phyloP scores from a whole-genome alignment of 2,888 invertebrate species.

The Phortica okadai region DNA sequence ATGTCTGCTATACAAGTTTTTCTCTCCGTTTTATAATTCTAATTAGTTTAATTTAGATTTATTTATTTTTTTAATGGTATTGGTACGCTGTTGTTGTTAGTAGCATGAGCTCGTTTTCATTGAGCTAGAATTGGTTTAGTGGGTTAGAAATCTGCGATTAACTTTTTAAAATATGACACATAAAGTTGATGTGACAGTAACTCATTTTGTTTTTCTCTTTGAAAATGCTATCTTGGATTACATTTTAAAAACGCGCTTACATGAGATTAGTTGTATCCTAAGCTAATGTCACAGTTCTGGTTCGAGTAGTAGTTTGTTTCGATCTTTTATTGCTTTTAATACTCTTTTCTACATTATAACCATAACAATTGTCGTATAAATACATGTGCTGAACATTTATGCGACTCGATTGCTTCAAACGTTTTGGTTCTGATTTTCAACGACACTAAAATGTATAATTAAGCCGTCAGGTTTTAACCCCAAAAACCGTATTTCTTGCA shows the following conservation, averaged over 20 bases:
- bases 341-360: no score
- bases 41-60: conserved; percentile 45
- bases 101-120: conserved; percentile 51
- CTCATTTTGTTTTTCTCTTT: no score
- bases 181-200: not conserved
- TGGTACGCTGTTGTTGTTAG: not conserved
- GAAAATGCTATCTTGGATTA: no score
- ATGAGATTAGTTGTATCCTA: no score
- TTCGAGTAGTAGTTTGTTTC: no score
- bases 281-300: no score
- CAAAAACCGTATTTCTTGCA: conserved; percentile 21
- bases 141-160: not conserved
- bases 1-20: conserved; percentile 22
- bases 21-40: conserved; percentile 30
- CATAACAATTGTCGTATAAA: not conserved
- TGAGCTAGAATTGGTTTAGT: conserved; percentile 45
- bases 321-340: no score
- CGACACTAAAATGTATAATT: conserved; percentile 19
- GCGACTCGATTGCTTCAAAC: not conserved
- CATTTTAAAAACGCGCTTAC: no score
- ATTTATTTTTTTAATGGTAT: conserved; percentile 33
- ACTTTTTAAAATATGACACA: not conserved
- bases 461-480: conserved; percentile 28
- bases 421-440: not conserved
- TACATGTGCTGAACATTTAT: conserved; percentile 44